phyloP scores from a whole-genome alignment of 2,113 vertebrate species.

The Candoia aspera region DNA sequence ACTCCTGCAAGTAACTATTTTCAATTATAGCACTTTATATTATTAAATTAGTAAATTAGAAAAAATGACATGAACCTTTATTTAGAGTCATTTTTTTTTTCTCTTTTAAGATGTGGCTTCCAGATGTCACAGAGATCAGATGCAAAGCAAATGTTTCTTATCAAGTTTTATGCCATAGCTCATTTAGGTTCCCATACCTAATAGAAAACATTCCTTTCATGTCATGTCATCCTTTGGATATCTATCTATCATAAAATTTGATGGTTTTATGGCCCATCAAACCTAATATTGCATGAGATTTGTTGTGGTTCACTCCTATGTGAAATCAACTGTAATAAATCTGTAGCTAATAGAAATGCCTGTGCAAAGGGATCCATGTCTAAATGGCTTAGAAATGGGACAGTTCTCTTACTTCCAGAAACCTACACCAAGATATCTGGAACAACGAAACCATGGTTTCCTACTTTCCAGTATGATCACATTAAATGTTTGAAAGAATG shows the following conservation, averaged over 20 bases:
- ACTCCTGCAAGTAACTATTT: neutral
- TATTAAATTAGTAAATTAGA: no score
- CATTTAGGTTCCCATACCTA: conserved; percentile 19
- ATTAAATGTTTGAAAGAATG: neutral
- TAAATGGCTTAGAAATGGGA: conserved; percentile 10
- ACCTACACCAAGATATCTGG: neutral
- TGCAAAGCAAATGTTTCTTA: conserved; percentile 22
- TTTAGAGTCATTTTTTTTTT: neutral
- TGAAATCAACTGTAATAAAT: conserved; percentile 11
- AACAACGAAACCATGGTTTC: neutral
- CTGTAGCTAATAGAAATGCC: neutral
- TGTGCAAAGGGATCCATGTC: neutral
- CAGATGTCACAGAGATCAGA: conserved; percentile 25
- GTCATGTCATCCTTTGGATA: neutral
- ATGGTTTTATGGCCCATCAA: conserved; percentile 13
- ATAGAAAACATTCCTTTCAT: conserved; percentile 8
- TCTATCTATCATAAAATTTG: conserved; percentile 7
- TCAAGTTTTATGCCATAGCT: neutral
- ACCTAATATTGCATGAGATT: conserved; percentile 13
- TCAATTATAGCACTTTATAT: neutral
- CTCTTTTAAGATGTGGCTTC: neutral
- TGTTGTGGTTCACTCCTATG: conserved; percentile 1
- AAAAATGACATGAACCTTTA: neutral
- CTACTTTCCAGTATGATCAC: neutral
- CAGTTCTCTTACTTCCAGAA: neutral